Base-by-base conservation (phyloP, 2,797 vertebrate genomes). In the Oryzias sinensis region DNA sequence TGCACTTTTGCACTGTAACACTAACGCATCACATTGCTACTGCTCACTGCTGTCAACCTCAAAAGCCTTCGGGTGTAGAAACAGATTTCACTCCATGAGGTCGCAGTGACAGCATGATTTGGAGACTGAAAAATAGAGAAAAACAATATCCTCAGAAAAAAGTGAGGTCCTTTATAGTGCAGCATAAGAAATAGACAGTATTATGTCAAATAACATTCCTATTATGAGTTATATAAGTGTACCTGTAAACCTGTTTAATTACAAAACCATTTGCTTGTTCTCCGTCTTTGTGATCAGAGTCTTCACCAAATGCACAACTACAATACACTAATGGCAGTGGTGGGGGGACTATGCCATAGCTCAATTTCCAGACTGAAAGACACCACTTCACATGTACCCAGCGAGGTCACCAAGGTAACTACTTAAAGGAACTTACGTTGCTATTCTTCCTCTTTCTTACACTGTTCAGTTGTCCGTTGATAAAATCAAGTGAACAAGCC, bases 271-370 rank as follows among this genome's bases (percentile, higher is more conserved):
- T 15, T 68, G 46, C 67, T 17, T 57, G 14, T 29, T 33, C 47
- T 33, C 49, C 43, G 45, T 77, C 65, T 57, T 13, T 41, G 5
- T 77, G 41, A 29, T 61, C 75, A 98, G 96, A 92, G 94, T 84
- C 94, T 98, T 53, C 94, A 95, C 62, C 88, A 93, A 61, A 91
- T 96, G 66, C 96, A 97, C 87, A 98, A 98, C 89, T 98, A 95
- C 82, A 98, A 98, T 84, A 97, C 96, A 7, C 82, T 98, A 91
- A 98, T 98, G 96, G 96, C 96, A 5, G 95, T 98, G 75, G 95
- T 98, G 65, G 96, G 96, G 57, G 96, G 95, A 43, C 90, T 98
- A 4, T 96, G 94, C 65, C 96, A 98, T 85, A 98, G 96, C 88
- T 95, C 96, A 0, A 98, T 97, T 83, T 98, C 95, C 77, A 92